These are phyloP conservation scores for Endomychus coccineus DNA, from an alignment of 2,888 invertebrate species.

Conservation along the genomic window DNA sequence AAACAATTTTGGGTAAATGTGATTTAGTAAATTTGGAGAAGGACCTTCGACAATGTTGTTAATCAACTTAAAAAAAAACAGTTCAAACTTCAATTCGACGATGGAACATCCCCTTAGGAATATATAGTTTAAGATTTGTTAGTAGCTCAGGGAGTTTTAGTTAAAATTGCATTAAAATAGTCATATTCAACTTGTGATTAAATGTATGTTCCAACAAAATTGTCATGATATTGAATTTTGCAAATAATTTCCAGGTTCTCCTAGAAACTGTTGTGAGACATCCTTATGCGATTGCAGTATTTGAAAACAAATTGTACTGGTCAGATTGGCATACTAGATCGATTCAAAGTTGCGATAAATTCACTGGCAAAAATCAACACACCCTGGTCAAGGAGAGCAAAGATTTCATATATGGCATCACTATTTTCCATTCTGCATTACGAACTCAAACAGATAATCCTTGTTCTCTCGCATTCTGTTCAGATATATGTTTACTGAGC, in stretches of 20 bases:
- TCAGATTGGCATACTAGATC: conserved; percentile 76
- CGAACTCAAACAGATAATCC: conserved; percentile 51
- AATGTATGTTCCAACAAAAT: not conserved
- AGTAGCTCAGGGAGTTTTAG: too few relatives aligned
- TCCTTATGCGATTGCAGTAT: conserved; percentile 72
- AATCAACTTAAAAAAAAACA: too few relatives aligned
- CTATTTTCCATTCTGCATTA: conserved; percentile 66
- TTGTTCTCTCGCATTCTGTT: conserved; percentile 58
- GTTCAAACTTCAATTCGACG: too few relatives aligned
- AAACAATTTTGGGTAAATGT: too few relatives aligned
- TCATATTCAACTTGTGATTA: too few relatives aligned
- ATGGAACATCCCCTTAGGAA: too few relatives aligned
- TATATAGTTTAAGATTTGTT: too few relatives aligned
- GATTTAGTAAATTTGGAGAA: too few relatives aligned
- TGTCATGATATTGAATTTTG: conserved; percentile 1
- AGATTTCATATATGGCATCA: conserved; percentile 55
- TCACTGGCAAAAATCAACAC: conserved; percentile 57
- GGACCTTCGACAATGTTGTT: too few relatives aligned
- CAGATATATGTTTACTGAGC: conserved; percentile 69
- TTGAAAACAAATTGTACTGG: conserved; percentile 80
- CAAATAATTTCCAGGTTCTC: conserved; percentile 30
- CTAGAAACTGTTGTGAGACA: conserved; percentile 54
- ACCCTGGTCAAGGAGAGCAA: conserved; percentile 49
- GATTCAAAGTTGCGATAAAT: conserved; percentile 70
- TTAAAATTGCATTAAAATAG: too few relatives aligned